Conservation (phyloP, 2,888 invertebrate species). For the Tetanocera ferruginea region DNA sequence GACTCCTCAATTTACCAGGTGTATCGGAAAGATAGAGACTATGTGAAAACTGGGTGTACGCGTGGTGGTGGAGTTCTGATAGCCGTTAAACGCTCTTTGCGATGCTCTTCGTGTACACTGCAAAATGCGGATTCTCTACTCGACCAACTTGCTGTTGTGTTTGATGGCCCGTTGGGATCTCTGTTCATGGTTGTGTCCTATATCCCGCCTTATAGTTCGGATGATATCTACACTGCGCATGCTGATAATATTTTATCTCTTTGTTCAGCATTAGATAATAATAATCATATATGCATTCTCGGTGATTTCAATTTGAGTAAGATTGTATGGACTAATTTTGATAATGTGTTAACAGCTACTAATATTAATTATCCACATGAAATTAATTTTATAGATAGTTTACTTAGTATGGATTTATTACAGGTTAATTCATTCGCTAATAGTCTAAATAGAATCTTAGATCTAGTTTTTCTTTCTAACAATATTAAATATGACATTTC, state of each 20-base stretch:
- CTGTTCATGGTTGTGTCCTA: background rate
- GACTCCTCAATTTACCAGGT: background rate
- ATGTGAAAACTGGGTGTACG: background rate
- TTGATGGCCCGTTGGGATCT: background rate
- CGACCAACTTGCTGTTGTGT: background rate
- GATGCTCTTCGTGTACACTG: background rate
- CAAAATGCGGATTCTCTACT: background rate
- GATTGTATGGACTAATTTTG: background rate
- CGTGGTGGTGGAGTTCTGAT: background rate
- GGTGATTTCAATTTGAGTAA: slow-evolving; percentile 5
- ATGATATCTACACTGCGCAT: background rate
- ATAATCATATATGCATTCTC: background rate
- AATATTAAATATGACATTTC: too few species aligned
- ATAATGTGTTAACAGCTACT: background rate
- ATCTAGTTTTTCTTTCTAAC: background rate
- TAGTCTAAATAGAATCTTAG: background rate
- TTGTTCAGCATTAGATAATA: too few species aligned
- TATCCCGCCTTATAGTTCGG: background rate
- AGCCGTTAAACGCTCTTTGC: background rate
- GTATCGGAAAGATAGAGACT: background rate
- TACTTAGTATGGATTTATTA: background rate
- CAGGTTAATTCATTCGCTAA: background rate
- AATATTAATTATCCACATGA: background rate
- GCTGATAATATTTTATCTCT: background rate
- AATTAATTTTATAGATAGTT: background rate